Evolutionary conservation across 2,113 vertebrate genomes (phyloP).

Genomic region (Syngnathus floridae): DNA sequence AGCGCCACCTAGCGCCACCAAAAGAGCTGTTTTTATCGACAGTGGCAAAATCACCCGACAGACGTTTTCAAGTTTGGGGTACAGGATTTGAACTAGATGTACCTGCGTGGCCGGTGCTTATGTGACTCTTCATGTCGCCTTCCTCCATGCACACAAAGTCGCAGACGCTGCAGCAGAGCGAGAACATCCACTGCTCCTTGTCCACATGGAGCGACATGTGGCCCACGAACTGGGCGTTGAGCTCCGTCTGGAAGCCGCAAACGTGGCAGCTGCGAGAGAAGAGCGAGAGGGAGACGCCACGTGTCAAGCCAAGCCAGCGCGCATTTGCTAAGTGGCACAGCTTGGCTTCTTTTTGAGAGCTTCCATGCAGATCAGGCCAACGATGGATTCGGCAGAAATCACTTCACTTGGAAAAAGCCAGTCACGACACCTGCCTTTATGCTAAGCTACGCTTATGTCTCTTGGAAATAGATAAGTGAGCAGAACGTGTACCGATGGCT

Average conservation of each 20-base stretch:
- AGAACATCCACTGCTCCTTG: constrained; percentile 99
- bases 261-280: constrained; percentile 84
- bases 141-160: constrained; percentile 97
- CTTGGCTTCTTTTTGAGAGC: constrained; percentile 9
- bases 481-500: neutral
- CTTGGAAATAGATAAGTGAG: neutral
- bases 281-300: constrained; percentile 20
- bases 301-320: constrained; percentile 39
- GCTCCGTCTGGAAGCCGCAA: constrained; percentile 97
- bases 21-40: too few relatives aligned
- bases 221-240: constrained; percentile 98
- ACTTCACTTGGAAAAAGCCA: neutral
- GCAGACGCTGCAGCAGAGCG: constrained; percentile 90
- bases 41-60: neutral
- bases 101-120: constrained; percentile 88
- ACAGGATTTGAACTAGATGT: neutral
- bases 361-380: neutral
- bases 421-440: neutral
- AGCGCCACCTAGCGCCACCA: too few relatives aligned
- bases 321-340: constrained; percentile 27
- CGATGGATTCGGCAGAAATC: neutral
- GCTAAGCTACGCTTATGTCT: neutral
- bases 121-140: constrained; percentile 88
- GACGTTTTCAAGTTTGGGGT: too few relatives aligned
- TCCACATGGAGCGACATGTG: constrained; percentile 99